Base-by-base conservation (phyloP, 2,797 vertebrate species). In the Botia almorhae region DNA sequence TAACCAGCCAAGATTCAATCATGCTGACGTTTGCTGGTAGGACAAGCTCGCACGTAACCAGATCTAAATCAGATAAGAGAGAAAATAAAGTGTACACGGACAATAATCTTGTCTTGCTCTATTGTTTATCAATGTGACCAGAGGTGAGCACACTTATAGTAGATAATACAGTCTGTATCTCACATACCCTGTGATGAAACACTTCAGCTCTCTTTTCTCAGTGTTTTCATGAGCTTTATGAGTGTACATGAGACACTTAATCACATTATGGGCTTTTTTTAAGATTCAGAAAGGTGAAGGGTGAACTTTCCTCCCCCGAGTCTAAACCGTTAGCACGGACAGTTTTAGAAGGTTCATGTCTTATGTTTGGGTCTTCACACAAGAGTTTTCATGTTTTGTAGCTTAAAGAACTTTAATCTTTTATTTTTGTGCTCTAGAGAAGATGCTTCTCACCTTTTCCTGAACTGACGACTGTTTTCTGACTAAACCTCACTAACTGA, bases 41-140 rank as follows among this genome's bases (percentile, higher is more conserved):
- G 60, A 56, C 82, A 83, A 64, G 72, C 63, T 63, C 8, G 50
- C 82, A 81, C 17, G 71, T 69, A 64, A 53, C 19, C 23, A 78
- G n/a, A 63, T 53, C n/a, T n/a, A 51, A 50, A 63, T 36, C 56
- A 63, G 26, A 78, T 53, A 71, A 2, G 6, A 23, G 67, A 21
- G 36, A 63, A 8, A 71, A 53, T 11, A 75, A 23, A 75, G n/a
- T 64, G 7, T 63, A 2, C 7, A 16, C 21, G 33, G 23, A 78
- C 19, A 51, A 51, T 69, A 12, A 70, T 63, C 68, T 58, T 12
- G 6, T 71, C 13, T 33, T 23, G 19, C n/a, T 71, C 13, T 17
- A 36, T 50, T 63, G 58, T 64, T 74, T 21, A 33, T 19, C 13
- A 46, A 39, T 76, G 14, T 21, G 3, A 13, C 56, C 10, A 29